These are phyloP conservation scores for Cacoxenus indagator DNA, from an alignment of 2,888 invertebrate species.

Conservation along the genomic window DNA sequence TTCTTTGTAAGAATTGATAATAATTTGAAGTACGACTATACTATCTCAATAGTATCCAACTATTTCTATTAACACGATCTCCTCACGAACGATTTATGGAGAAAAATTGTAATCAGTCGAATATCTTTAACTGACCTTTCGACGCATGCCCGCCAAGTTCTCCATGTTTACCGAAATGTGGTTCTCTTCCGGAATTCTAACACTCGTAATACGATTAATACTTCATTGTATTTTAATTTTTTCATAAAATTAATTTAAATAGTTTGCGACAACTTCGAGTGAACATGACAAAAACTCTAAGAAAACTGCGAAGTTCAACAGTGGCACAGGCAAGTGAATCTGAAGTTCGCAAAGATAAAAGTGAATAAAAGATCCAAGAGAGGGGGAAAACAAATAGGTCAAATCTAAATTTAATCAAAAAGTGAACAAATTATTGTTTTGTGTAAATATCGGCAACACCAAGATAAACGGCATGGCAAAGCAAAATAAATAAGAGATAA, in stretches of 20 bases:
- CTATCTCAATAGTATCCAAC: too few species aligned
- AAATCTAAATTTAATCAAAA: slow-evolving; percentile 48
- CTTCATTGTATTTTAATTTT: slow-evolving; percentile 1
- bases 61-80: too few species aligned
- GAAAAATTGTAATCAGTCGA: not conserved
- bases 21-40: too few species aligned
- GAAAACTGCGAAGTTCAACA: slow-evolving; percentile 45
- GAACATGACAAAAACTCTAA: slow-evolving; percentile 50
- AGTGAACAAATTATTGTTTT: slow-evolving; percentile 38
- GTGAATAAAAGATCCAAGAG: slow-evolving; percentile 14
- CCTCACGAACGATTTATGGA: not conserved
- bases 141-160: not conserved
- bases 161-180: slow-evolving; percentile 8
- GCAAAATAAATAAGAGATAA: not conserved
- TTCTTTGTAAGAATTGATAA: too few species aligned
- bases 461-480: slow-evolving; percentile 27
- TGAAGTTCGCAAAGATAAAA: slow-evolving; percentile 43
- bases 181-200: not conserved
- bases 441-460: slow-evolving; percentile 42
- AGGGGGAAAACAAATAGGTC: slow-evolving; percentile 24
- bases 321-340: slow-evolving; percentile 8
- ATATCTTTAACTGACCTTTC: not conserved
- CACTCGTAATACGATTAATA: not conserved
- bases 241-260: slow-evolving; percentile 14
- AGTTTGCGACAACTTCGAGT: slow-evolving; percentile 40